Conservation (phyloP, 2,888 invertebrate species). For the Mactromeris polynyma region DNA sequence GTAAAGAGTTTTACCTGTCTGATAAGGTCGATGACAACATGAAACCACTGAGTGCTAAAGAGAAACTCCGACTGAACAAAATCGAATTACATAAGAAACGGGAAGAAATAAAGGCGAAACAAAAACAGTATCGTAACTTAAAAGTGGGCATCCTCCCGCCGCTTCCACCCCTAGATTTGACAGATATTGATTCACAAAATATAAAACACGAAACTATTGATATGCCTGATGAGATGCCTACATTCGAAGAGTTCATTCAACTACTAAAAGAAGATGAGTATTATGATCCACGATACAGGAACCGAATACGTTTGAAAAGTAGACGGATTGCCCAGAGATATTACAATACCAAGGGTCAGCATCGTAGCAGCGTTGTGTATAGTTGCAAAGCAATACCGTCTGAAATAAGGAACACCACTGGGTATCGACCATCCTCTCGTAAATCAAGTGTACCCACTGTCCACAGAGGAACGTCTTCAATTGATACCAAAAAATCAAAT, state of each 20-base stretch:
- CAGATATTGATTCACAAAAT: background rate
- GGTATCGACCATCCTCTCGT: background rate
- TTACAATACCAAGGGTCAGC: constrained; percentile 45
- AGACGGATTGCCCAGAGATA: constrained; percentile 58
- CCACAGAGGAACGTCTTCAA: background rate
- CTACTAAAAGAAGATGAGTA: constrained; percentile 58
- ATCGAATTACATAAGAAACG: constrained; percentile 47
- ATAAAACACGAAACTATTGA: constrained; percentile 44
- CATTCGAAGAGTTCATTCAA: constrained; percentile 60
- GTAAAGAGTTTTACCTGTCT: constrained; percentile 62
- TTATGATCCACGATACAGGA: constrained; percentile 55
- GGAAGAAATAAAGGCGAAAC: background rate
- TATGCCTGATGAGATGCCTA: constrained; percentile 57
- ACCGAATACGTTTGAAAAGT: constrained; percentile 45
- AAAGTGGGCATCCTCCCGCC: constrained; percentile 3
- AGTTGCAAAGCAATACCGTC: constrained; percentile 33
- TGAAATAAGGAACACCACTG: constrained; percentile 20
- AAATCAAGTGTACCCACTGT: background rate
- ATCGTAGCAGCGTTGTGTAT: constrained; percentile 24
- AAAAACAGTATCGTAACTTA: background rate
- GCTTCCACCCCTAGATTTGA: constrained; percentile 6
- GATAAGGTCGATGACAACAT: constrained; percentile 18
- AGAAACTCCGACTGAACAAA: constrained; percentile 52
- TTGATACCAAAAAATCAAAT: background rate
- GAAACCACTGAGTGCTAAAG: background rate